Base-by-base conservation (phyloP, 2,113 vertebrate species). In the Lethenteron reissneri region DNA sequence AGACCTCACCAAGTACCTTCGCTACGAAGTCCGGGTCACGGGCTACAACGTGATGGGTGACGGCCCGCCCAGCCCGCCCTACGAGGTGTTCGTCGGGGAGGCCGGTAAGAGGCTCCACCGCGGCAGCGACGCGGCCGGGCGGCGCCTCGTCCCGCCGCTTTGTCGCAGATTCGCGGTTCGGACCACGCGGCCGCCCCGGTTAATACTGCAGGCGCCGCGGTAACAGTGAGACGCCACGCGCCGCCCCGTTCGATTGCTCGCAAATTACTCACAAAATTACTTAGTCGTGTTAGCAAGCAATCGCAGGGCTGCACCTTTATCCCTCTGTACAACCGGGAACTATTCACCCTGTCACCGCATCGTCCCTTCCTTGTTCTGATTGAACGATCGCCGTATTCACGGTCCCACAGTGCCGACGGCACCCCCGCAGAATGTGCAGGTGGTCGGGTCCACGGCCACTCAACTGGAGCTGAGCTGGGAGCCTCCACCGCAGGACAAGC, bases 21-120 rank as follows among this genome's bases (percentile, higher is more conserved):
- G 92, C 72, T 99, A 96, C 0, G 94, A 99, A 80, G 89, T 97
- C 74, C 84, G 88, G 41, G 85, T 96, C 86, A 95, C 87, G 1
- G 85, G 95, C 56, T 99, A 86, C 82, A 99, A 96, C 0, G 86
- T 90, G 0, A 90, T 85, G 76, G 94, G 92, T 0, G 94, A 97
- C 75, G 90, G 91, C 0, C 92, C 92, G 12, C 78, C 80, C 78
- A 95, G 89, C 71, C 72, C 88, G 0, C 94, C 94, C 0, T 87
- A 95, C 73, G 94, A 99, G 78, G 94, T 99, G 75, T 97, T 97
- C 1, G 94, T 99, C 0, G 94, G 94, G 3, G 94, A 97, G 76
- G 94, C 92, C 68, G 91, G 94, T 99, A 76, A 77, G 84, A 74
- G 11, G 1, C 58, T 19, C 72, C 3, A 69, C 11, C 1, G 0